A percentile compares a stretch with the other conserved stretches of the same genome.
phyloP scores from a whole-genome alignment of 2,888 invertebrate genomes.

The Sipunculus nudus region DNA sequence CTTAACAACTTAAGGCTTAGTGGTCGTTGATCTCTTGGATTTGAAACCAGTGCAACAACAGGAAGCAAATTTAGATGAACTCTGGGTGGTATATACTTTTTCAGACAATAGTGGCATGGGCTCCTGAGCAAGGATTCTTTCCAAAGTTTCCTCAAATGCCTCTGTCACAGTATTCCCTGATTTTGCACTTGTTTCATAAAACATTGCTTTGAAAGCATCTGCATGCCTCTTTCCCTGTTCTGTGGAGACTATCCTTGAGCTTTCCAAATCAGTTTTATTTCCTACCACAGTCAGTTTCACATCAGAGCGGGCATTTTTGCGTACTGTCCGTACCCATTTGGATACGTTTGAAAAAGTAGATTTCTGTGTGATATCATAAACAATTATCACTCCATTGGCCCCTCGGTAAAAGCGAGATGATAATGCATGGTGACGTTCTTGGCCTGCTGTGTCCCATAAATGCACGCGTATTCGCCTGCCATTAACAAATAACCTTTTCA shows the following conservation, averaged over 20 bases:
- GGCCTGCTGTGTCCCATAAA: slow-evolving; percentile 24
- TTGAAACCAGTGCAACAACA: too few relatives aligned
- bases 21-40: too few relatives aligned
- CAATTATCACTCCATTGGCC: slow-evolving; percentile 18
- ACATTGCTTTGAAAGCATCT: slow-evolving; percentile 7
- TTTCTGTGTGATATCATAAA: slow-evolving; percentile 9
- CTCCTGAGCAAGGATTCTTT: too few relatives aligned
- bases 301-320: slow-evolving; percentile 14
- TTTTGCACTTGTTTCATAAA: slow-evolving; percentile 16
- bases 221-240: slow-evolving; percentile 14
- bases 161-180: too few relatives aligned
- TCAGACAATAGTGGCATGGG: too few relatives aligned
- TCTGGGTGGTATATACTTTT: too few relatives aligned
- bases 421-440: slow-evolving; percentile 16
- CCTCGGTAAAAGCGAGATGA: slow-evolving; percentile 16
- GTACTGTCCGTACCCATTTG: slow-evolving; percentile 12
- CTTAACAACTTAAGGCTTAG: too few relatives aligned
- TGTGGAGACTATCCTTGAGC: slow-evolving; percentile 3
- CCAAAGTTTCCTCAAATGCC: too few relatives aligned
- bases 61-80: too few relatives aligned
- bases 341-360: slow-evolving; percentile 10
- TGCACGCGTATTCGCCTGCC: slow-evolving; percentile 13
- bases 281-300: slow-evolving; percentile 11
- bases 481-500: slow-evolving; percentile 8
- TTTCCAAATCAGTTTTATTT: slow-evolving; percentile 12